Evolutionary conservation across 1,140 invertebrate genomes (phyloP).

Genomic region (Temnothorax nylanderi): DNA sequence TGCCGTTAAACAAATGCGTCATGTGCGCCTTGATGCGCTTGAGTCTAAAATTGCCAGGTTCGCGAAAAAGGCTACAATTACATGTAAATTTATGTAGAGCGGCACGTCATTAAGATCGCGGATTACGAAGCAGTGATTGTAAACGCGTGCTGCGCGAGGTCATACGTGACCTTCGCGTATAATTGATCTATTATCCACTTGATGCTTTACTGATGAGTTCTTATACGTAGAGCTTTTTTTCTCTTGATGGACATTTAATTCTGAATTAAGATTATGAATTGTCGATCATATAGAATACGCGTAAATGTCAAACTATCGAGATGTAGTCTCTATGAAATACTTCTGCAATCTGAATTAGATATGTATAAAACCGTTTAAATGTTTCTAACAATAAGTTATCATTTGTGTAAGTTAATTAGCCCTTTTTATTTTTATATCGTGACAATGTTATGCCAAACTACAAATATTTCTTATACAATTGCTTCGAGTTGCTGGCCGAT

Average conservation of each 20-base stretch:
- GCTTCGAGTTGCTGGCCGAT: slow-evolving; percentile 2
- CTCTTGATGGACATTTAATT: slow-evolving; percentile 12
- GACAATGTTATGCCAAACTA: slow-evolving; percentile 19
- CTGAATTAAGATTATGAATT: slow-evolving; percentile 21
- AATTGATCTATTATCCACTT: slow-evolving; percentile 48
- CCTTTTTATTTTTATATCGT: neutral
- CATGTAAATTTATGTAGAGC: slow-evolving; percentile 84
- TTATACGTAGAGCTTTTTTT: neutral
- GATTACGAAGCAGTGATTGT: slow-evolving; percentile 70
- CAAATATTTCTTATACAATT: slow-evolving; percentile 25
- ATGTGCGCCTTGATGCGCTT: slow-evolving; percentile 1
- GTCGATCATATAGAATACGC: neutral
- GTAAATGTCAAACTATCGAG: neutral
- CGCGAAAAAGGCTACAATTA: slow-evolving; percentile 79
- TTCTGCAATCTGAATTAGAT: neutral
- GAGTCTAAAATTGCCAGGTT: slow-evolving; percentile 59
- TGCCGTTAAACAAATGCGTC: slow-evolving; percentile 43
- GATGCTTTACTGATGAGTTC: neutral
- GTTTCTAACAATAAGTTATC: neutral
- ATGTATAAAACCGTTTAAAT: neutral
- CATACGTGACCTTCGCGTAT: slow-evolving; percentile 9
- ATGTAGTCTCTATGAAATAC: neutral
- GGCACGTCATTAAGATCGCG: slow-evolving; percentile 82
- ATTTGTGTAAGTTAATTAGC: neutral
- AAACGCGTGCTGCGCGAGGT: slow-evolving; percentile 44